Percentiles rank a stretch among this genome's conserved stretches.
Conservation (phyloP, 1,140 invertebrate species). For the Schlechtendalia chinensis region DNA sequence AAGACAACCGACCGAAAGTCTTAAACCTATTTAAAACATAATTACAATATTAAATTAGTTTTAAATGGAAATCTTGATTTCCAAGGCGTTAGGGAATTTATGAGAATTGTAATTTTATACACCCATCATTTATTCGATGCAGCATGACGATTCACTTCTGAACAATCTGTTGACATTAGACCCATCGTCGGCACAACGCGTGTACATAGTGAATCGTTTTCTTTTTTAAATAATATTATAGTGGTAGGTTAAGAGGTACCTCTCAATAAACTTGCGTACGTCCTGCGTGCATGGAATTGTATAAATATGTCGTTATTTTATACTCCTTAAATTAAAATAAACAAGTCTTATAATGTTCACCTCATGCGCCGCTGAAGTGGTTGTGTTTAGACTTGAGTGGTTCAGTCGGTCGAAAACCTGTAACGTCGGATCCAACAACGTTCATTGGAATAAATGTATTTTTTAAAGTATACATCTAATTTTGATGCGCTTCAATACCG, state of each 20-base stretch:
- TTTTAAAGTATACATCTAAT: not conserved
- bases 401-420: not conserved
- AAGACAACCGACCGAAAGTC: no score
- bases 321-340: slow-evolving; percentile 6
- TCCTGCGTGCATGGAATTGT: no score
- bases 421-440: not conserved
- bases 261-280: no score
- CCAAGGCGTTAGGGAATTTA: not conserved
- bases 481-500: not conserved
- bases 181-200: not conserved
- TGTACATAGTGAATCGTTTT: not conserved
- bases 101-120: not conserved
- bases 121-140: not conserved
- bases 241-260: not conserved
- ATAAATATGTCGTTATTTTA: no score
- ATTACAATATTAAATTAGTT: no score
- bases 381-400: no score
- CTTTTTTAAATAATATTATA: not conserved
- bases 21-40: no score
- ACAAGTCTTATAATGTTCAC: not conserved
- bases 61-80: not conserved
- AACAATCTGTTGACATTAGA: not conserved
- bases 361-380: not conserved
- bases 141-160: not conserved
- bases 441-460: no score